Evolutionary conservation across 2,113 vertebrate species (phyloP).

Genomic region (Corythoichthys haematopterus): DNA sequence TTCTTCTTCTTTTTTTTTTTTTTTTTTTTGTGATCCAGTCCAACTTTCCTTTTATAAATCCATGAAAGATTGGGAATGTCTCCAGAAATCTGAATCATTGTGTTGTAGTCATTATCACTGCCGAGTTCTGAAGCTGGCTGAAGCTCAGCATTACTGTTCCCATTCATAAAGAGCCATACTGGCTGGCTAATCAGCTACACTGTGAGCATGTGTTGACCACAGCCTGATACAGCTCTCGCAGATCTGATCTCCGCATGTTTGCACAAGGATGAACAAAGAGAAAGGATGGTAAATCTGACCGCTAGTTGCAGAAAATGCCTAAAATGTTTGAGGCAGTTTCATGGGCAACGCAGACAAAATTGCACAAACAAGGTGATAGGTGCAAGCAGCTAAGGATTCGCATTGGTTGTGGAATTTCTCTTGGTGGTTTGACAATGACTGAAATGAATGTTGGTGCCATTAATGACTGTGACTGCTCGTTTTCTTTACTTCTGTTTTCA

Average conservation of each 20-base stretch:
- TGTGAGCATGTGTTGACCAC: conserved; percentile 31
- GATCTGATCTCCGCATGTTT: conserved; percentile 63
- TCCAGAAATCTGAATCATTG: conserved; percentile 32
- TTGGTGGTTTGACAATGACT: conserved; percentile 70
- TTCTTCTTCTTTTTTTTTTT: too few species aligned
- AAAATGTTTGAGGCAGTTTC: conserved; percentile 38
- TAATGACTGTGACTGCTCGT: conserved; percentile 44
- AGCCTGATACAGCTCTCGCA: conserved; percentile 47
- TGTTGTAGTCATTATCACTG: conserved; percentile 48
- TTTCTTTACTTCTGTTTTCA: conserved; percentile 28
- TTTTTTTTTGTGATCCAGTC: not conserved
- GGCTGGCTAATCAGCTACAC: conserved; percentile 57
- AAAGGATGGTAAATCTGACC: conserved; percentile 8
- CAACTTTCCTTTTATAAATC: conserved; percentile 10
- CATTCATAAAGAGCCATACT: conserved; percentile 48
- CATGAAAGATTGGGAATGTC: conserved; percentile 28
- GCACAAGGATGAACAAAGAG: conserved; percentile 24
- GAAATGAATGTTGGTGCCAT: conserved; percentile 45
- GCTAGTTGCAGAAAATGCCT: conserved; percentile 51
- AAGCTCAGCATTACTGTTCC: conserved; percentile 45
- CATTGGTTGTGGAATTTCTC: conserved; percentile 64
- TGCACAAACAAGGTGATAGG: conserved; percentile 66
- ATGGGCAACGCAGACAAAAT: conserved; percentile 50
- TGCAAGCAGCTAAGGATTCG: conserved; percentile 60
- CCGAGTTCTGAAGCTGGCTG: conserved; percentile 31